These are phyloP conservation scores for Busseola fusca DNA, from an alignment of 2,888 invertebrate genomes.

Conservation along the genomic window DNA sequence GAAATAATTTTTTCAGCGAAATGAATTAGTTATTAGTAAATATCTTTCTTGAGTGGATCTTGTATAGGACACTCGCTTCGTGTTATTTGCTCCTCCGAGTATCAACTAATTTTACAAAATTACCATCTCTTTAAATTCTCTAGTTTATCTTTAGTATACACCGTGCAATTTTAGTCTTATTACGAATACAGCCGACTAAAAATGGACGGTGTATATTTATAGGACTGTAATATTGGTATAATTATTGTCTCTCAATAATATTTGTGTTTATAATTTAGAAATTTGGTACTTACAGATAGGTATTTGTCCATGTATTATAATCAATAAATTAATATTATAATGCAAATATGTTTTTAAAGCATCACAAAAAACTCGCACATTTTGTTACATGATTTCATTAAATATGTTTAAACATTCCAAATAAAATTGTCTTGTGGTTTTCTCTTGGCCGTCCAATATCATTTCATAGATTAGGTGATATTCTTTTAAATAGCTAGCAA, in stretches of 20 bases:
- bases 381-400: not conserved
- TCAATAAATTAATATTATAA: not conserved
- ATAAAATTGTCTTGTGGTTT: constrained; percentile 4
- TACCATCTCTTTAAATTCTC: not conserved
- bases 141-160: constrained; percentile 3
- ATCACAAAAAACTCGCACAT: constrained; percentile 10
- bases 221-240: constrained; percentile 11
- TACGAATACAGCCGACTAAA: no score
- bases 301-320: constrained; percentile 4
- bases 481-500: constrained; percentile 3
- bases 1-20: not conserved
- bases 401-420: constrained; percentile 33
- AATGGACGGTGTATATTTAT: no score
- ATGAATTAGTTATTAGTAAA: constrained; percentile 1
- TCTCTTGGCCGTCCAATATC: not conserved
- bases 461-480: not conserved
- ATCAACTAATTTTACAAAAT: constrained; percentile 6
- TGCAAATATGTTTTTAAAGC: constrained; percentile 2
- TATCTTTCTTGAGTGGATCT: no score
- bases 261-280: constrained; percentile 11
- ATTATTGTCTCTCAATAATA: constrained; percentile 37
- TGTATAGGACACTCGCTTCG: not conserved
- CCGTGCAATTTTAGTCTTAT: no score
- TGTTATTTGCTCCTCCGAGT: constrained; percentile 8
- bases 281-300: constrained; percentile 3